Evolutionary conservation across 2,113 vertebrate species (phyloP).

Genomic region (Vimba vimba): DNA sequence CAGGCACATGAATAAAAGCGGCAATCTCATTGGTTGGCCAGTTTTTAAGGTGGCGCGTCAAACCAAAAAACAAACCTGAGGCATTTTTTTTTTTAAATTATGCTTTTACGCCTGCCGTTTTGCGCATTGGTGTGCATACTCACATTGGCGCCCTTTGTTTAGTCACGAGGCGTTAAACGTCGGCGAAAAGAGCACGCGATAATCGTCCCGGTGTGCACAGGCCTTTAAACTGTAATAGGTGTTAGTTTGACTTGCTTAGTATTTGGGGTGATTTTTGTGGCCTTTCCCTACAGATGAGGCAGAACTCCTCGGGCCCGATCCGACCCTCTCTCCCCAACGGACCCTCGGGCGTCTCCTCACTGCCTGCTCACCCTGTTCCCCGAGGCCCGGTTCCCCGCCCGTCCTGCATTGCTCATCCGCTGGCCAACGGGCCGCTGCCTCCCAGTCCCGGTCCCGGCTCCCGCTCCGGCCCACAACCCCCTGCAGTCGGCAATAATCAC

Average conservation of each 20-base stretch:
- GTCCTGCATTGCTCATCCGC: slow-evolving; percentile 71
- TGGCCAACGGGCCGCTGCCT: slow-evolving; percentile 89
- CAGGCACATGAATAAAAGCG: too few species aligned
- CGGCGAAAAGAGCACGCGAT: too few species aligned
- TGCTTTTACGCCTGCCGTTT: too few species aligned
- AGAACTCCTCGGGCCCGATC: slow-evolving; percentile 85
- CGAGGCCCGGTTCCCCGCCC: slow-evolving; percentile 71
- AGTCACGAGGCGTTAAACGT: too few species aligned
- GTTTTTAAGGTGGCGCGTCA: too few species aligned
- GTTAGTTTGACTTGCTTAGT: background rate
- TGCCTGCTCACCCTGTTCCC: slow-evolving; percentile 79
- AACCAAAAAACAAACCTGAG: too few species aligned
- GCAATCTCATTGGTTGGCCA: too few species aligned
- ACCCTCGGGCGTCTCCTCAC: slow-evolving; percentile 83
- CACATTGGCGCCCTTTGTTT: too few species aligned
- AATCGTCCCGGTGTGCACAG: too few species aligned
- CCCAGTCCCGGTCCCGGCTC: slow-evolving; percentile 82
- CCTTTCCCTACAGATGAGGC: slow-evolving; percentile 82
- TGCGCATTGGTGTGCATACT: too few species aligned
- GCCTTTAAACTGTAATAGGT: background rate
- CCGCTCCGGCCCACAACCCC: slow-evolving; percentile 83
- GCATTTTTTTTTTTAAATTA: too few species aligned
- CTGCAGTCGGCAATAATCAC: slow-evolving; percentile 90
- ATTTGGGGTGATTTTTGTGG: background rate
- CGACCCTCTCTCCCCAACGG: slow-evolving; percentile 90